These are phyloP conservation scores for Zaprionus bogoriensis DNA, from an alignment of 2,888 invertebrate species.

Conservation along the genomic window DNA sequence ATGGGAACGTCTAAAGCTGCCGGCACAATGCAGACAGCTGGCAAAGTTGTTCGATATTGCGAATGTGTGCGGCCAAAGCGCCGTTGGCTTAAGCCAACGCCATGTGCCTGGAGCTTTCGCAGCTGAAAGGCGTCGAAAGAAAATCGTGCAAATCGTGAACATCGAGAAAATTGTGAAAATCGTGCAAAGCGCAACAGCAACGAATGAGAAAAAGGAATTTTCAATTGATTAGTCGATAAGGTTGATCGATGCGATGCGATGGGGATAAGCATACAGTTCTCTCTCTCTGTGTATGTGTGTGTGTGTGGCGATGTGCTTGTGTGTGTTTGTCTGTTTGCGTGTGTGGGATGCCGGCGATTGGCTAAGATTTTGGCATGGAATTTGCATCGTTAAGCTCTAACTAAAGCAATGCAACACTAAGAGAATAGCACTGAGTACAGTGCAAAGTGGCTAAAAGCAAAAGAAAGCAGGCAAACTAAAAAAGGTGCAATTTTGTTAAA, in stretches of 20 bases:
- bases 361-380: not conserved
- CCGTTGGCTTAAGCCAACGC: slow-evolving; percentile 60
- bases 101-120: slow-evolving; percentile 8
- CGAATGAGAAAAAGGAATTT: slow-evolving; percentile 4
- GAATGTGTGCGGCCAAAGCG: slow-evolving; percentile 51
- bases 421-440: not conserved
- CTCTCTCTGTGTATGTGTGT: not conserved
- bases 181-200: not conserved
- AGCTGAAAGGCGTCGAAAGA: not conserved
- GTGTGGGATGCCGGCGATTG: not conserved
- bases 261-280: not conserved
- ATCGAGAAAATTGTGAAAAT: not conserved
- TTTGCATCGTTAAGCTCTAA: not conserved
- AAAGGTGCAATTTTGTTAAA: no score
- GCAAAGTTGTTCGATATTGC: slow-evolving; percentile 66
- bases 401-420: not conserved
- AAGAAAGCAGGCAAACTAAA: not conserved
- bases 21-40: slow-evolving; percentile 65
- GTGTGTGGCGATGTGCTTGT: not conserved
- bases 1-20: slow-evolving; percentile 64
- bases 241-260: slow-evolving; percentile 52
- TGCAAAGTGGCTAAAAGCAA: no score
- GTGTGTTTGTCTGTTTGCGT: not conserved
- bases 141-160: not conserved
- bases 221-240: slow-evolving; percentile 67